Evolutionary conservation across 2,797 vertebrate species (phyloP).

Genomic region (Potorous gilbertii): DNA sequence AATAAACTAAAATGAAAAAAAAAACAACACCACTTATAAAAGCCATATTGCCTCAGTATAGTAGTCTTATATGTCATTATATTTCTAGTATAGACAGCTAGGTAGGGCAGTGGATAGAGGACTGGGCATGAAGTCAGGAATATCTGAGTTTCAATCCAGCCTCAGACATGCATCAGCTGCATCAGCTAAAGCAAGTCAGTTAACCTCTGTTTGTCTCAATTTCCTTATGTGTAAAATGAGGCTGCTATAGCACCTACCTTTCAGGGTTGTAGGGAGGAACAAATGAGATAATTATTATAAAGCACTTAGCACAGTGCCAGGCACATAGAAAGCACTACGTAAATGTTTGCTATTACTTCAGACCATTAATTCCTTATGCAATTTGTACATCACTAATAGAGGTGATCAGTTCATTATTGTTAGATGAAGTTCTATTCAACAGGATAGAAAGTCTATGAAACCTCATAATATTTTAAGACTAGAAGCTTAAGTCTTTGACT

Average conservation of each 20-base stretch:
- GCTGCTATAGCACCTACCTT: not conserved
- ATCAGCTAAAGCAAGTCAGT: not conserved
- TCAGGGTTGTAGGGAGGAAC: not conserved
- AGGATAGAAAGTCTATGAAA: not conserved
- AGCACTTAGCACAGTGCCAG: not conserved
- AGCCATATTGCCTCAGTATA: not conserved
- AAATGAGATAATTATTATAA: not conserved
- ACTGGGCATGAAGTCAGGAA: not conserved
- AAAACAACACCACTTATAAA: not conserved
- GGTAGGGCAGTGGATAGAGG: not conserved
- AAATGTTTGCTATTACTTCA: not conserved
- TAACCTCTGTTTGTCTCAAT: not conserved
- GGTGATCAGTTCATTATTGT: not conserved
- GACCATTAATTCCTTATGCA: not conserved
- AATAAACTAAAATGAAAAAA: not conserved
- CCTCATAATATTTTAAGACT: slow-evolving; percentile 10
- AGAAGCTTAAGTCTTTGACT: not conserved
- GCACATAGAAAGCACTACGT: no score
- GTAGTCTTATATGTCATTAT: not conserved
- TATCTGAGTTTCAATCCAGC: not conserved
- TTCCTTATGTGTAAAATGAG: not conserved
- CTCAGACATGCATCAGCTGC: not conserved
- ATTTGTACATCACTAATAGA: not conserved
- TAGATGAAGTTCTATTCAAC: not conserved
- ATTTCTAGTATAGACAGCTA: not conserved